Conservation (phyloP, 2,113 vertebrate genomes). For the Laterallus jamaicensis region DNA sequence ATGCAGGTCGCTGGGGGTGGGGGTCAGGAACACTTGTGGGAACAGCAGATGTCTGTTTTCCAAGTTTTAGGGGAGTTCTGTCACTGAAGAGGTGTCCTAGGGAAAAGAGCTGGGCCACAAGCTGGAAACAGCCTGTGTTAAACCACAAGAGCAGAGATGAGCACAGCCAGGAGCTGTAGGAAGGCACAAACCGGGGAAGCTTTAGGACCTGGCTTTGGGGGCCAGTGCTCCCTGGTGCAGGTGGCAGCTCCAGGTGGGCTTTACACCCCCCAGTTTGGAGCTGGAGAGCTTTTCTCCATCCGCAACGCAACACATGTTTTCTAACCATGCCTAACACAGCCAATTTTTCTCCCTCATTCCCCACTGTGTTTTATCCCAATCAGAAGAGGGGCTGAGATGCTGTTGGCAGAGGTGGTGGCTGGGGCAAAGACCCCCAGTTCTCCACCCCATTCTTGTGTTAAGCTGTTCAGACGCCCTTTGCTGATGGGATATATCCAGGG, state of each 20-base stretch:
- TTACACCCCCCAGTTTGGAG: neutral
- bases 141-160: neutral
- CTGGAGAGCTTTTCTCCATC: neutral
- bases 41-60: neutral
- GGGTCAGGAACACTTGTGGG: neutral
- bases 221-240: accelerated
- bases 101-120: neutral
- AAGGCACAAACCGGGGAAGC: neutral
- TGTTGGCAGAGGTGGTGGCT: neutral
- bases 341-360: neutral
- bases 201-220: neutral
- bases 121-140: neutral
- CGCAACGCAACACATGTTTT: neutral
- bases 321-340: accelerated
- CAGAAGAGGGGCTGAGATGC: neutral
- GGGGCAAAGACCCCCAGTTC: neutral
- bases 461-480: neutral
- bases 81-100: neutral
- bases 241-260: neutral
- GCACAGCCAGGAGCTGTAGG: neutral
- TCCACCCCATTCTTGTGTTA: accelerated
- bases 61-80: neutral
- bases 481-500: neutral
- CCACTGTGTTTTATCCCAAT: neutral
- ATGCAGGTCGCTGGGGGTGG: neutral